These are phyloP conservation scores for Choristoneura fumiferana DNA, from an alignment of 1,140 invertebrate species.

Conservation along the genomic window DNA sequence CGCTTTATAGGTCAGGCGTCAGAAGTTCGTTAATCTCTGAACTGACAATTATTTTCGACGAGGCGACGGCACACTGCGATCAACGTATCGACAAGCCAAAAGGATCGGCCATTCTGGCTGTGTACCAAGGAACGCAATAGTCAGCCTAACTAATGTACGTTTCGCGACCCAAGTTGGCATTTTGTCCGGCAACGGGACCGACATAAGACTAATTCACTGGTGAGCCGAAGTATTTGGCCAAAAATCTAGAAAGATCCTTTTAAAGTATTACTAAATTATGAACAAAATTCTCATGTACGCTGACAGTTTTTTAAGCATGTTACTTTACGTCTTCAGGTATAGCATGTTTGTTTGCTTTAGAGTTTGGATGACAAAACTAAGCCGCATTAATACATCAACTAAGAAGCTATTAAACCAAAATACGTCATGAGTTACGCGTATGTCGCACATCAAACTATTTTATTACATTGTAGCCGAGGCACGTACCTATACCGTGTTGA, in stretches of 20 bases:
- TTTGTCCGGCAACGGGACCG: constrained; percentile 39
- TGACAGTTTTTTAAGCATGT: no score
- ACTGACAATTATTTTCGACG: constrained; percentile 71
- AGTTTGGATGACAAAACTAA: constrained; percentile 1
- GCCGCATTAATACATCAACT: not conserved
- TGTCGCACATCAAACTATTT: constrained; percentile 20
- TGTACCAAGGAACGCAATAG: constrained; percentile 74
- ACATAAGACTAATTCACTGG: not conserved
- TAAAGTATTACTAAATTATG: no score
- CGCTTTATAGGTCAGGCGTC: constrained; percentile 64
- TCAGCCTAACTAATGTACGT: constrained; percentile 69
- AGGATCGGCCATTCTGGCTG: constrained; percentile 74
- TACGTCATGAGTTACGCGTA: constrained; percentile 7
- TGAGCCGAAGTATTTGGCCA: no score
- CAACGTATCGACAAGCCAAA: constrained; percentile 72
- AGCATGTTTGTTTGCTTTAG: no score
- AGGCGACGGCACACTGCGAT: constrained; percentile 51
- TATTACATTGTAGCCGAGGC: constrained; percentile 26
- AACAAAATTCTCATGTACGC: no score
- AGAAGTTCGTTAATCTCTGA: constrained; percentile 74
- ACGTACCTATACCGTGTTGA: constrained; percentile 41
- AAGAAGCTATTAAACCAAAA: constrained; percentile 14
- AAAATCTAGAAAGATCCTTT: no score
- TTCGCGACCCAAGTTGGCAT: constrained; percentile 74
- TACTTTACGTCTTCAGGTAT: no score